These are phyloP conservation scores for Pipistrellus pygmaeus DNA, from an alignment of 2,797 vertebrate species.

Conservation along the genomic window DNA sequence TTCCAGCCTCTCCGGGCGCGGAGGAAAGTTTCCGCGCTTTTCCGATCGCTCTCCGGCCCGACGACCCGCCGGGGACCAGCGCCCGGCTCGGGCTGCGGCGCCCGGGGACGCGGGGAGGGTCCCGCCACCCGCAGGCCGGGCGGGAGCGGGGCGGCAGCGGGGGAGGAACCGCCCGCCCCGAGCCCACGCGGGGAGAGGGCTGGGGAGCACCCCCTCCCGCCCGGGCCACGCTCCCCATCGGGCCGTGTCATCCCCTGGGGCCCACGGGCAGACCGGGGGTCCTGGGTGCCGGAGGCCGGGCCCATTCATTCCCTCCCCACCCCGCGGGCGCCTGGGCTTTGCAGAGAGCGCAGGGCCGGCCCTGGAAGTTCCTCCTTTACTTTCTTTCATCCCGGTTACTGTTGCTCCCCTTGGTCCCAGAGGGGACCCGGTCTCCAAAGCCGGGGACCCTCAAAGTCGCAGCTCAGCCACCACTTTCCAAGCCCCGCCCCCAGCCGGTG, in stretches of 20 bases:
- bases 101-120: neutral
- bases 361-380: neutral
- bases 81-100: neutral
- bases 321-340: neutral
- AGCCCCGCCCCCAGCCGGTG: neutral
- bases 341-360: neutral
- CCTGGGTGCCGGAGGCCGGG: neutral
- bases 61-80: too few relatives aligned
- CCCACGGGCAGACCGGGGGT: accelerated
- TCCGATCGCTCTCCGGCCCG: neutral
- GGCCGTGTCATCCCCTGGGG: neutral
- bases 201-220: accelerated
- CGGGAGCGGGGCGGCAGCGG: accelerated
- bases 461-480: neutral
- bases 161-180: neutral
- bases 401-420: neutral
- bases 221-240: neutral
- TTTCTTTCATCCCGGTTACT: conserved; percentile 36
- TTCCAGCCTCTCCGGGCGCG: neutral
- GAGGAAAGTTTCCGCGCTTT: conserved; percentile 74
- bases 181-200: too few relatives aligned
- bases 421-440: neutral
- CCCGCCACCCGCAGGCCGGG: neutral
- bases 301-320: neutral
- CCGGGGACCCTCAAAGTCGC: neutral